Base-by-base conservation (phyloP, 1,140 invertebrate species). In the Zaprionus davidi region DNA sequence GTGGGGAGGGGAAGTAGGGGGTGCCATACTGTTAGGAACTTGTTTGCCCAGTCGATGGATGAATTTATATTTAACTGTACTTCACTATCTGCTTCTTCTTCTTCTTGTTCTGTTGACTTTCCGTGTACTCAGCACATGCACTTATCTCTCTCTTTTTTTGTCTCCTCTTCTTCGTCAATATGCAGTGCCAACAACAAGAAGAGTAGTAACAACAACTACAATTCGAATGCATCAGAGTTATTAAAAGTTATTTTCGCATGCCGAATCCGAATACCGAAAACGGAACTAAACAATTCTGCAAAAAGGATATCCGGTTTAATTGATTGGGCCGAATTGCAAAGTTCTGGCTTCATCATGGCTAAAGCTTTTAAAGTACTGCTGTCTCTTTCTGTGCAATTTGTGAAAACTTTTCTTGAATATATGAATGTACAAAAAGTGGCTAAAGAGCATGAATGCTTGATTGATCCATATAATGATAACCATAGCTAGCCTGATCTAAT, bases 31-130 rank as follows among this genome's bases (percentile, higher is more conserved):
- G 41, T 17, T 46, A 46, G 41, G 6, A 46, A 46, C n/a, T 46
- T 46, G 62, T 64, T 64, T 53, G 49, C 22, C 20, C 28, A 55
- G 38, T 72, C 67, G 44, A 63, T 70, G n/a, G 64, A 24, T 68
- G 64, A 53, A 72, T 31, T 67, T 44, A 34, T 17, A 57, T 68
- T 58, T 20, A 68, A 51, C 20, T 51, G 46, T 24, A 51, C 46
- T 51, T 51, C 11, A 22, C 46, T 17, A 44, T 51, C 17, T 51
- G 20, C 46, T 22, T 51, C 31, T 31, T 11, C 31, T 31, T 28
- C 28, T 28, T 28, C 28, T 0, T 26, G 24, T 26, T 51, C 46
- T 22, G 46, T 51, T 51, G 20, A 51, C 46, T 22, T 22, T 51
- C 20, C 46, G 46, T 51, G 46, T 51, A 22, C 46, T 20, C 44